These are phyloP conservation scores for Patella pellucida DNA, from an alignment of 2,888 invertebrate species.

Conservation along the genomic window DNA sequence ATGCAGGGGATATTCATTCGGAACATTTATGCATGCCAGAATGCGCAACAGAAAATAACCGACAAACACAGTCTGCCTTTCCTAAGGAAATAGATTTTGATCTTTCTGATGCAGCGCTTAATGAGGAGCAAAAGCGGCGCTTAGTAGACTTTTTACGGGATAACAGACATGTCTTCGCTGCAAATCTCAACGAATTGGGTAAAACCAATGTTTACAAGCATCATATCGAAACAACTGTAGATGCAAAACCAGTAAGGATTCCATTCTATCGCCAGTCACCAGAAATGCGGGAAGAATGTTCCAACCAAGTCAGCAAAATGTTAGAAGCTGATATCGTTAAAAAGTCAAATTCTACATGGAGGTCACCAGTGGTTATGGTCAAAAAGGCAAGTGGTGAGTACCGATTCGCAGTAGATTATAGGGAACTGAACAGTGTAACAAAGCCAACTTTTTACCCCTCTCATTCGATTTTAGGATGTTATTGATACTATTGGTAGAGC, in stretches of 20 bases:
- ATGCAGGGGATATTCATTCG: neutral
- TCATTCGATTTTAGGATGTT: conserved; percentile 34
- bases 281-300: conserved; percentile 22
- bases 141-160: too few relatives aligned
- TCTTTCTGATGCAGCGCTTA: too few relatives aligned
- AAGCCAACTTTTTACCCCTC: conserved; percentile 29
- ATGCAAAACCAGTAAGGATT: conserved; percentile 29
- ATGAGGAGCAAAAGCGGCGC: too few relatives aligned
- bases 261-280: conserved; percentile 29
- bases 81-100: too few relatives aligned
- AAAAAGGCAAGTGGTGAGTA: conserved; percentile 32
- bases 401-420: conserved; percentile 38
- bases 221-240: conserved; percentile 33
- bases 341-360: conserved; percentile 23
- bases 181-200: conserved; percentile 30
- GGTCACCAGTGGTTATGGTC: conserved; percentile 36
- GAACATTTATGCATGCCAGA: neutral
- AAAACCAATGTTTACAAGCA: conserved; percentile 31
- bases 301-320: conserved; percentile 34
- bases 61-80: too few relatives aligned
- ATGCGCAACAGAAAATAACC: neutral
- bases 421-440: conserved; percentile 32
- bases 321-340: conserved; percentile 23
- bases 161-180: conserved; percentile 22
- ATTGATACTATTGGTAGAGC: conserved; percentile 33